Percentiles rank a stretch among this genome's conserved stretches.
phyloP scores from a whole-genome alignment of 37 sponge, comb jelly and placozoan species.

The Spongia lamella region DNA sequence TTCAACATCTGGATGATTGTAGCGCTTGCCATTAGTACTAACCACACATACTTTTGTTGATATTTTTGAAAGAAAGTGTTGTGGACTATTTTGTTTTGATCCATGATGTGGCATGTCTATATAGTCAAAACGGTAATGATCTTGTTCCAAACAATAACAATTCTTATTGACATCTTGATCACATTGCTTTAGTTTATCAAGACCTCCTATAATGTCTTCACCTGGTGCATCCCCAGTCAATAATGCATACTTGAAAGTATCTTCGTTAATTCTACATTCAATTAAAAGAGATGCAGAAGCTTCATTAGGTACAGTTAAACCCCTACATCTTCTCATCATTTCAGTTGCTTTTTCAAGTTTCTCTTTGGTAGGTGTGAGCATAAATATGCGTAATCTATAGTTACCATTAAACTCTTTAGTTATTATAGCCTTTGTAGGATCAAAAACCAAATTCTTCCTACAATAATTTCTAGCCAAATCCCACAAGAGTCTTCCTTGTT shows the following conservation, averaged over 20 bases:
- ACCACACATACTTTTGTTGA: neutral
- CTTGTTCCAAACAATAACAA: too few relatives aligned
- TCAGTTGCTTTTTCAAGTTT: too few relatives aligned
- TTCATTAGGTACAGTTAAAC: neutral
- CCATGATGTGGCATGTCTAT: constrained; percentile 30
- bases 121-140: neutral
- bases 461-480: too few relatives aligned
- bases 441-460: too few relatives aligned
- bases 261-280: neutral
- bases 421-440: too few relatives aligned
- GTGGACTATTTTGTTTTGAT: neutral
- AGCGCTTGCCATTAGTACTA: neutral
- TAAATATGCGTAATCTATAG: too few relatives aligned
- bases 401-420: too few relatives aligned
- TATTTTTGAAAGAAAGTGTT: neutral
- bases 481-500: too few relatives aligned
- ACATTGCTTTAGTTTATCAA: neutral
- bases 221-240: constrained; percentile 21
- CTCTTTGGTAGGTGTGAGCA: too few relatives aligned
- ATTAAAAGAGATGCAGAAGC: constrained; percentile 1
- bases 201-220: neutral
- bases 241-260: neutral
- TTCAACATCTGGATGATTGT: neutral
- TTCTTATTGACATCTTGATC: neutral
- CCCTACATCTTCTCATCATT: neutral